Percentiles rank a stretch among this genome's conserved stretches.
phyloP scores from a whole-genome alignment of 1,140 invertebrate genomes.

The Semibalanus balanoides region DNA sequence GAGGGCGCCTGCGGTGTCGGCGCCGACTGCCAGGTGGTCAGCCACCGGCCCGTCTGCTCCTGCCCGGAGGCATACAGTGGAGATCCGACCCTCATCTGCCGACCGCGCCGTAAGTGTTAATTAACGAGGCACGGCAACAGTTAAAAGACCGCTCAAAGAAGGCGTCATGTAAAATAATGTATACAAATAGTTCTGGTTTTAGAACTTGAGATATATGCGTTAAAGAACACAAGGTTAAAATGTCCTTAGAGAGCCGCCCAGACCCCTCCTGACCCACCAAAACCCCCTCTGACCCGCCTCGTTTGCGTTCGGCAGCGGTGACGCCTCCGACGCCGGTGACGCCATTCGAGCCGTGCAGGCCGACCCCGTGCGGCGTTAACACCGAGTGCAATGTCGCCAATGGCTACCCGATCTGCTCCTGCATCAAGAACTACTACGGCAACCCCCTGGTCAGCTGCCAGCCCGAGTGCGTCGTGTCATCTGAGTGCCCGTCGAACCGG shows the following conservation, averaged over 20 bases:
- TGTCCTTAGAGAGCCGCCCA: too few relatives aligned
- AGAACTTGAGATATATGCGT: too few relatives aligned
- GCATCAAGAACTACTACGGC: slow-evolving; percentile 47
- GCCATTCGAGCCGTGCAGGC: slow-evolving; percentile 40
- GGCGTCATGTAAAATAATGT: too few relatives aligned
- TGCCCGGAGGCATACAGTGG: slow-evolving; percentile 65
- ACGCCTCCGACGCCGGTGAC: slow-evolving; percentile 24
- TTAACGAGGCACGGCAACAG: too few relatives aligned
- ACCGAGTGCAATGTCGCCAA: slow-evolving; percentile 38
- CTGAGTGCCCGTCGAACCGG: slow-evolving; percentile 45
- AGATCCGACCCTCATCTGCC: slow-evolving; percentile 58
- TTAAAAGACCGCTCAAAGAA: too few relatives aligned
- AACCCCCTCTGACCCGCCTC: too few relatives aligned
- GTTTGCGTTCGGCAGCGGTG: slow-evolving; percentile 25
- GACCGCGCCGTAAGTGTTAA: slow-evolving; percentile 48
- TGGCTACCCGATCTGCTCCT: slow-evolving; percentile 45
- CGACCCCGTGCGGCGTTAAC: slow-evolving; percentile 44
- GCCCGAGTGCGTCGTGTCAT: slow-evolving; percentile 42
- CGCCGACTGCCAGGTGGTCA: slow-evolving; percentile 63
- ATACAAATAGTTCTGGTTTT: too few relatives aligned
- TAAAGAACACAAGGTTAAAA: too few relatives aligned
- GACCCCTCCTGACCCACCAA: too few relatives aligned
- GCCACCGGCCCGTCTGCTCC: slow-evolving; percentile 66
- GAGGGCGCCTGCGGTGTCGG: slow-evolving; percentile 60
- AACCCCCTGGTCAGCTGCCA: slow-evolving; percentile 28